Percentiles rank a stretch among this genome's conserved stretches.
These are phyloP conservation scores for Leptopilina syphax DNA, from an alignment of 2,888 invertebrate genomes.

Conservation along the genomic window DNA sequence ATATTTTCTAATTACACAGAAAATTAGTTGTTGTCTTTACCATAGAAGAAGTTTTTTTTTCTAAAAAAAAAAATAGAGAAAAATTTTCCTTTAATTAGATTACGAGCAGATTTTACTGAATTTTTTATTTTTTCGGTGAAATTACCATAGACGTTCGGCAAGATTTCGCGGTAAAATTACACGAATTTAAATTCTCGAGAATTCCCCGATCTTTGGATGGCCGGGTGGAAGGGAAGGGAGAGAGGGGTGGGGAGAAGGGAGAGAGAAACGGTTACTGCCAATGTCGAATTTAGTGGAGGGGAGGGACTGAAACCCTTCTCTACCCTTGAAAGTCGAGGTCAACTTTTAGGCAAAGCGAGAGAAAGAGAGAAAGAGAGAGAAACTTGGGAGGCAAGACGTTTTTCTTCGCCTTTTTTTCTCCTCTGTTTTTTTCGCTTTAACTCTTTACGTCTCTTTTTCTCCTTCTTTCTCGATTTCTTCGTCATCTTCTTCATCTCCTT, in stretches of 20 bases:
- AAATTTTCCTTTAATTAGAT: too few species aligned
- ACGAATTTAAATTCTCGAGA: constrained; percentile 5
- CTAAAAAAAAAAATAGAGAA: too few species aligned
- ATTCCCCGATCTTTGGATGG: constrained; percentile 39
- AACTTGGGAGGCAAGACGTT: constrained; percentile 8
- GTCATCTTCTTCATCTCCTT: constrained; percentile 34
- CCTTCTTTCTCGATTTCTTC: constrained; percentile 33
- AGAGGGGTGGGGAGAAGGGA: background rate
- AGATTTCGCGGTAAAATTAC: constrained; percentile 13
- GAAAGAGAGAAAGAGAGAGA: constrained; percentile 42
- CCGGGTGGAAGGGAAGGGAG: background rate
- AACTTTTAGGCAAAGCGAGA: constrained; percentile 75
- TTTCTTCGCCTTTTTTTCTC: background rate
- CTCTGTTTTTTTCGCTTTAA: background rate
- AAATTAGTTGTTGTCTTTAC: too few species aligned
- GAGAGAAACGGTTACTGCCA: constrained; percentile 58
- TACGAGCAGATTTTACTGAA: too few species aligned
- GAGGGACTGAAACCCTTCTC: constrained; percentile 73
- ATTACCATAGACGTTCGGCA: background rate
- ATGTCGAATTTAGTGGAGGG: constrained; percentile 58
- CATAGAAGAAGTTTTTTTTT: too few species aligned
- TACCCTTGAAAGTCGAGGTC: constrained; percentile 78
- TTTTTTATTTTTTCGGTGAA: background rate
- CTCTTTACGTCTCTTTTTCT: constrained; percentile 56
- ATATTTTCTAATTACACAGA: too few species aligned